Conservation (phyloP, 1,140 invertebrate species). For the Papilio helenus region DNA sequence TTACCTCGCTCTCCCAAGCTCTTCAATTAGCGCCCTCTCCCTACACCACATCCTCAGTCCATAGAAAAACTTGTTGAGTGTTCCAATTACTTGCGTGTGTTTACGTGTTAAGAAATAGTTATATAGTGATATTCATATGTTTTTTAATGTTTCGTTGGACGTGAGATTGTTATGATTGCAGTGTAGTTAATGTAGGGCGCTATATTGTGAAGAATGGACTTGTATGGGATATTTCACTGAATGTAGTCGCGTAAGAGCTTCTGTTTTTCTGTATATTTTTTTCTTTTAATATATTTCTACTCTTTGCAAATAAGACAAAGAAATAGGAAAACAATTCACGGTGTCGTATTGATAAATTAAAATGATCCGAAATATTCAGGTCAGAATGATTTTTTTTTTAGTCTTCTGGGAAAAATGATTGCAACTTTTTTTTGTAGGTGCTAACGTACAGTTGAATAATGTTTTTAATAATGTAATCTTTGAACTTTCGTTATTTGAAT, state of each 20-base stretch:
- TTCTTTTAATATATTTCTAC: neutral
- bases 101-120: neutral
- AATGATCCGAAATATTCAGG: neutral
- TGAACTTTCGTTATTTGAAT: neutral
- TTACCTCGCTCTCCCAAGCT: slow-evolving; percentile 54
- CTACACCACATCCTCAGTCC: slow-evolving; percentile 28
- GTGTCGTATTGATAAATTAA: neutral
- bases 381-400: neutral
- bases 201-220: neutral
- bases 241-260: slow-evolving; percentile 17
- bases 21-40: slow-evolving; percentile 56
- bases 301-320: neutral
- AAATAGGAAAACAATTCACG: neutral
- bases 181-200: slow-evolving; percentile 29
- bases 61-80: slow-evolving; percentile 31
- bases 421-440: neutral
- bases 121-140: neutral
- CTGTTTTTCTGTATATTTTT: neutral
- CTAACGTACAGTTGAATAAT: neutral
- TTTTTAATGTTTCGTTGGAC: slow-evolving; percentile 9
- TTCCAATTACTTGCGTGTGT: neutral
- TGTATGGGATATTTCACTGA: neutral
- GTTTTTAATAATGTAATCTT: neutral
- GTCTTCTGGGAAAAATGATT: neutral
- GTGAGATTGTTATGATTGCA: slow-evolving; percentile 20